Evolutionary conservation across 2,888 invertebrate genomes (phyloP).

Genomic region (Rapana venosa): DNA sequence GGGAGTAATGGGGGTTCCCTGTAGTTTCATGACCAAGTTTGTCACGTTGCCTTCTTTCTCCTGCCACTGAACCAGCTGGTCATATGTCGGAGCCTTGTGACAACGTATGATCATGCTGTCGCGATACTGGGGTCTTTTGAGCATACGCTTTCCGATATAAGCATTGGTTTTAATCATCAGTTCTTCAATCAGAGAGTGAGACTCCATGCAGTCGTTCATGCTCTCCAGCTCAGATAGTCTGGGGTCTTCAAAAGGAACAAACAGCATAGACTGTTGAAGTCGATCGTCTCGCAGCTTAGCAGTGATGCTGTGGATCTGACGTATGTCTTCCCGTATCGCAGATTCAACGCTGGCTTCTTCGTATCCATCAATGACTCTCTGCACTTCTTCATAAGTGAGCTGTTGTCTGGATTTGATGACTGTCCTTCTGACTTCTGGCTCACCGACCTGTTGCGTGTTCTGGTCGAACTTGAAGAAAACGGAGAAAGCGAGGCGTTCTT

Average conservation of each 20-base stretch:
- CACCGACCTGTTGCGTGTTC: slow-evolving; percentile 49
- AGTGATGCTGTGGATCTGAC: slow-evolving; percentile 46
- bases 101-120: slow-evolving; percentile 52
- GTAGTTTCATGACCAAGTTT: slow-evolving; percentile 40
- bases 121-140: slow-evolving; percentile 25
- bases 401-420: slow-evolving; percentile 52
- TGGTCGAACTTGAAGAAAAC: slow-evolving; percentile 56
- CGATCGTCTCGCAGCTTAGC: slow-evolving; percentile 45
- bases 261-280: slow-evolving; percentile 45
- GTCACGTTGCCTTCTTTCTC: slow-evolving; percentile 45
- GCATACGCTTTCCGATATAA: slow-evolving; percentile 42
- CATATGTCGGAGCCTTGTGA: slow-evolving; percentile 48
- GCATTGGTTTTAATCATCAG: slow-evolving; percentile 55
- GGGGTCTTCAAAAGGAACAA: slow-evolving; percentile 49
- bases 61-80: slow-evolving; percentile 48
- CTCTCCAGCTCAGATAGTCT: slow-evolving; percentile 38
- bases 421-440: slow-evolving; percentile 45
- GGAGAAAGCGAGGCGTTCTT: slow-evolving; percentile 58
- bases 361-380: slow-evolving; percentile 52
- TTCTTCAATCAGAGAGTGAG: slow-evolving; percentile 56
- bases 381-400: slow-evolving; percentile 59
- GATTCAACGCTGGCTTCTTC: not conserved
- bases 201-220: slow-evolving; percentile 39
- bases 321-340: slow-evolving; percentile 39
- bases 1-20: slow-evolving; percentile 28